Evolutionary conservation across 2,113 vertebrate species (phyloP).

Genomic region (Cacatua alba): DNA sequence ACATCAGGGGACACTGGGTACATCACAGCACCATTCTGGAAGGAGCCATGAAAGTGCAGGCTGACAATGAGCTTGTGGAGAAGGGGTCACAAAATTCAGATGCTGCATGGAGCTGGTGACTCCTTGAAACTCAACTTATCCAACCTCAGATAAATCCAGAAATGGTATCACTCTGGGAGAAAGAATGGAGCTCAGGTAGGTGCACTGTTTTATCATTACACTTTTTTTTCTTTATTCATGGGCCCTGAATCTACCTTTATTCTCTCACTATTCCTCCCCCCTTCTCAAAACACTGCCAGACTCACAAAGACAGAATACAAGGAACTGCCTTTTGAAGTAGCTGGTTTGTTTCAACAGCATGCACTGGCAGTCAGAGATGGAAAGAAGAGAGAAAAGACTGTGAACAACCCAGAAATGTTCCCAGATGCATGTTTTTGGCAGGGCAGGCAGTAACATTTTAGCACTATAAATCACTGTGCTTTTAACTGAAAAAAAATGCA

Average conservation of each 20-base stretch:
- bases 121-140: slow-evolving; percentile 11
- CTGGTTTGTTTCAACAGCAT: slow-evolving; percentile 46
- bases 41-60: not conserved
- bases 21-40: not conserved
- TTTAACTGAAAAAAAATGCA: slow-evolving; percentile 47
- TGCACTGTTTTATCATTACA: not conserved
- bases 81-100: not conserved
- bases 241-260: slow-evolving; percentile 6
- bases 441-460: slow-evolving; percentile 51
- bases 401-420: slow-evolving; percentile 59
- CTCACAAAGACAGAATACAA: slow-evolving; percentile 32
- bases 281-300: slow-evolving; percentile 22
- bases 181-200: slow-evolving; percentile 47
- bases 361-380: slow-evolving; percentile 11
- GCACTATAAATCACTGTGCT: slow-evolving; percentile 59
- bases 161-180: not conserved
- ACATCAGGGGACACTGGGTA: not conserved
- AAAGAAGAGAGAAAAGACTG: slow-evolving; percentile 55
- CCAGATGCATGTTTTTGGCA: slow-evolving; percentile 66
- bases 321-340: slow-evolving; percentile 45
- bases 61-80: not conserved
- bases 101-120: not conserved
- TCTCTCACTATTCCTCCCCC: not conserved
- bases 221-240: not conserved
- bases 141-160: not conserved